Conservation (phyloP, 2,797 vertebrate species). For the Lophius americanus region DNA sequence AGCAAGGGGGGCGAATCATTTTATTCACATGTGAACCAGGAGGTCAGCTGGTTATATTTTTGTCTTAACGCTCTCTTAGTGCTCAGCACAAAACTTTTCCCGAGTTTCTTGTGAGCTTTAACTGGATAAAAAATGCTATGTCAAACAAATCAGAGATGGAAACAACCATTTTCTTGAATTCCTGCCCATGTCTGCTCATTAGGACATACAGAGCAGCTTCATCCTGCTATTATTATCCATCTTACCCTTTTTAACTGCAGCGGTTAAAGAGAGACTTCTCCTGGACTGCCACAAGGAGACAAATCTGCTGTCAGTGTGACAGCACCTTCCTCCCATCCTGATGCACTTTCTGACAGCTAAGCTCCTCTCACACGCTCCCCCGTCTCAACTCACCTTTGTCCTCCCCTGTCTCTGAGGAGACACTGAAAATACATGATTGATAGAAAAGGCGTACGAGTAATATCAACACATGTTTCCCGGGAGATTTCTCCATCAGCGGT, state of each 20-base stretch:
- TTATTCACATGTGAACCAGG: too few relatives aligned
- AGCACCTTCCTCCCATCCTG: constrained; percentile 56
- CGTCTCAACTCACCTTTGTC: constrained; percentile 55
- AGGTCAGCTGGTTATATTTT: too few relatives aligned
- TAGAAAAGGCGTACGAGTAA: constrained; percentile 66
- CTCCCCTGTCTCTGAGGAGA: constrained; percentile 48
- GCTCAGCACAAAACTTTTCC: too few relatives aligned
- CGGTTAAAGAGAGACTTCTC: constrained; percentile 36
- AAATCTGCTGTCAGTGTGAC: constrained; percentile 60
- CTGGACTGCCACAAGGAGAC: constrained; percentile 32
- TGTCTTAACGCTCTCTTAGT: too few relatives aligned
- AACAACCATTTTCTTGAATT: not conserved
- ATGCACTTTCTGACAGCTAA: constrained; percentile 69
- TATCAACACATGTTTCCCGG: constrained; percentile 70
- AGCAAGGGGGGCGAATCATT: too few relatives aligned
- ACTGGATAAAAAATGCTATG: too few relatives aligned
- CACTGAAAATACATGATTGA: constrained; percentile 65
- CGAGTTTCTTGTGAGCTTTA: too few relatives aligned
- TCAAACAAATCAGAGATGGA: not conserved
- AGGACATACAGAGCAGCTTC: constrained; percentile 13
- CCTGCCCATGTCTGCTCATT: not conserved
- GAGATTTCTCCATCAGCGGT: constrained; percentile 60
- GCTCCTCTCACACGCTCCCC: constrained; percentile 50
- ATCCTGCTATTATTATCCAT: constrained; percentile 13
- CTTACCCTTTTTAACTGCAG: constrained; percentile 14